Evolutionary conservation across 2,888 invertebrate species (phyloP).

Genomic region (Lomographa bimaculata): DNA sequence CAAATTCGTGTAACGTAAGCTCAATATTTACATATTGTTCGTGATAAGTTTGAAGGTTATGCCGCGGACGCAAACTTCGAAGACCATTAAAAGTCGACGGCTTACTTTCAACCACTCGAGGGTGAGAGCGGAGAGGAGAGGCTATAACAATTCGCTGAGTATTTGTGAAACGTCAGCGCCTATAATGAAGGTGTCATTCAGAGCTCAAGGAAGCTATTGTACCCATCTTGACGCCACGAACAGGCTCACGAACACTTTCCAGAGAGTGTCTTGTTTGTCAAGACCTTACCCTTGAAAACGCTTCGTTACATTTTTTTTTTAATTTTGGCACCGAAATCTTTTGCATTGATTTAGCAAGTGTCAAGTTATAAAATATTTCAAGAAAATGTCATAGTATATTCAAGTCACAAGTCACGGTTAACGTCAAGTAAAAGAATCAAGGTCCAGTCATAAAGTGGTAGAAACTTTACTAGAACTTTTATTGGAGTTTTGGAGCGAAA

Average conservation of each 20-base stretch:
- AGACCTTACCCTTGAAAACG: constrained; percentile 35
- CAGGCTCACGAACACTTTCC: constrained; percentile 42
- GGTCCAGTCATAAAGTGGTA: too few species aligned
- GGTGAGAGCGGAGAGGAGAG: constrained; percentile 25
- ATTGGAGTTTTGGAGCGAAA: too few species aligned
- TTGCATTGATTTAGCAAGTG: too few species aligned
- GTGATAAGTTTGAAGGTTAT: constrained; percentile 33
- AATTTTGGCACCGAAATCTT: too few species aligned
- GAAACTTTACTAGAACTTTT: too few species aligned
- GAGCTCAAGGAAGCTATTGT: constrained; percentile 61
- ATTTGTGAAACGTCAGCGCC: constrained; percentile 64
- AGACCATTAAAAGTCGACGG: constrained; percentile 36
- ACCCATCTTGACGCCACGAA: constrained; percentile 45
- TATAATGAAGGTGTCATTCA: constrained; percentile 73
- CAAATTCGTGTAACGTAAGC: constrained; percentile 37
- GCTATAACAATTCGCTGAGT: constrained; percentile 58
- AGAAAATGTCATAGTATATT: too few species aligned
- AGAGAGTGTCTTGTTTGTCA: constrained; percentile 42
- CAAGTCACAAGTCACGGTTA: too few species aligned
- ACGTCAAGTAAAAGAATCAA: too few species aligned
- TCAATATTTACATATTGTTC: constrained; percentile 43
- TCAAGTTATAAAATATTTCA: too few species aligned
- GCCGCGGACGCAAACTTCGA: constrained; percentile 36
- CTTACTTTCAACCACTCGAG: constrained; percentile 45
- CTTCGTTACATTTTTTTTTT: constrained; percentile 46